Evolutionary conservation across 2,888 invertebrate species (phyloP).

Genomic region (Andrena fulva): DNA sequence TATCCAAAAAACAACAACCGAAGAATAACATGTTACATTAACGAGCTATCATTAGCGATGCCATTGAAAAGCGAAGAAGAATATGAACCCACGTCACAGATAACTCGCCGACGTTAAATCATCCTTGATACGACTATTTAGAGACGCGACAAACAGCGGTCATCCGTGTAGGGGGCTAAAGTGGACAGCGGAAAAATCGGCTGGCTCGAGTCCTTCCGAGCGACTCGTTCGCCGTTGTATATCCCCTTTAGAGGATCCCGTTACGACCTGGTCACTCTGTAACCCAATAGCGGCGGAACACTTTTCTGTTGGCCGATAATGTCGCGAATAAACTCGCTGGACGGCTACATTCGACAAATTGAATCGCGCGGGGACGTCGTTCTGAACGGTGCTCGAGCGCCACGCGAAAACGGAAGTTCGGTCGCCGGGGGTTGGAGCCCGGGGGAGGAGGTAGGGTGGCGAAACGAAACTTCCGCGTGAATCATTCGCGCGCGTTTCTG

Average conservation of each 20-base stretch:
- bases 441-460: neutral
- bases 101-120: slow-evolving; percentile 36
- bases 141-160: slow-evolving; percentile 31
- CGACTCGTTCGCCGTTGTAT: slow-evolving; percentile 57
- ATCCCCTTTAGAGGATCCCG: slow-evolving; percentile 72
- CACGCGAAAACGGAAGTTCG: slow-evolving; percentile 15
- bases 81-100: neutral
- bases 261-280: slow-evolving; percentile 65
- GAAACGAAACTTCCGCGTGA: slow-evolving; percentile 37
- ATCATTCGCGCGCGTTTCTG: slow-evolving; percentile 30
- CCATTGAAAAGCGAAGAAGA: slow-evolving; percentile 17
- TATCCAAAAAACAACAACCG: neutral
- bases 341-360: slow-evolving; percentile 38
- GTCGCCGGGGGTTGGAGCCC: neutral
- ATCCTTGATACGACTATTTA: slow-evolving; percentile 37
- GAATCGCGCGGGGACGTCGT: slow-evolving; percentile 40
- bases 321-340: slow-evolving; percentile 61
- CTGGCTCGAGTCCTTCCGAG: slow-evolving; percentile 48
- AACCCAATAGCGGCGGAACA: slow-evolving; percentile 65
- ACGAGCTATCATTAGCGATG: slow-evolving; percentile 11
- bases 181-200: slow-evolving; percentile 51
- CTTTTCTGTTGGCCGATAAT: slow-evolving; percentile 63
- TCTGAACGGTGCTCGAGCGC: slow-evolving; percentile 2
- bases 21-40: neutral
- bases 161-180: slow-evolving; percentile 25